Evolutionary conservation across 2,888 invertebrate species (phyloP), one percentile per base, ranked within the genome.

Genomic region (Nephrocerus scutellatus): DNA sequence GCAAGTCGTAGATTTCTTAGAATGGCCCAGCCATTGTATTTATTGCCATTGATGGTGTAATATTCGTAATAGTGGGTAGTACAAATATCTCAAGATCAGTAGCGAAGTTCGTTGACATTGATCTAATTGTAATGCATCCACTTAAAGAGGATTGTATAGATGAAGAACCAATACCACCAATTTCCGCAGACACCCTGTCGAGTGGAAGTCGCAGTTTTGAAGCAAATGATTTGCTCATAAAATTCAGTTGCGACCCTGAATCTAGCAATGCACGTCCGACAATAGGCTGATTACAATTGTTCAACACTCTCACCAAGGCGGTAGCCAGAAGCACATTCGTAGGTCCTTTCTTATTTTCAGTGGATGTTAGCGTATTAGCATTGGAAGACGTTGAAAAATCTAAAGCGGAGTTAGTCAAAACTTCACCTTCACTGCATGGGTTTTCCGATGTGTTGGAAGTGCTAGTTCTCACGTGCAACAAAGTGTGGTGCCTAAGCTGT

Each of bases 1-100:
- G 47, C 45, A 2, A 47, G 39, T 6, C 26, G 26, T 22, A 30
- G 35, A 16, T 46, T 49, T 18, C 22, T 18, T 7, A 41, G 46
- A 24, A 48, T 44, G 9, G 39, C 41, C 39, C 43, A 49, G 9
- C 28, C 36, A 7, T 36, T 31, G 14, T 9, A 28, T 21, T 40
- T 33, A 16, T 44, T 39, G n/a, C 37, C 12, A 6, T 16, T 32
- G 22, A 13, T 32, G 5, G 46, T 41, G 7, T 47, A 41, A 18
- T 39, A 30, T 3, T 41, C 33, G 37, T 34, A 8, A 45, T 45
- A 4, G 13, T 32, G 5, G 42, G 18, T 24, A 36, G 26, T 13
- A 40, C 25, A 15, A 41, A n/a, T n/a, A n/a, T n/a, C n/a, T n/a
- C n/a, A n/a, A n/a, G n/a, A n/a, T n/a, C 34, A 6, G 39, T 32